Evolutionary conservation across 2,888 invertebrate species (phyloP), one percentile per base, ranked within the genome.

Genomic region (Osmoderma eremita): DNA sequence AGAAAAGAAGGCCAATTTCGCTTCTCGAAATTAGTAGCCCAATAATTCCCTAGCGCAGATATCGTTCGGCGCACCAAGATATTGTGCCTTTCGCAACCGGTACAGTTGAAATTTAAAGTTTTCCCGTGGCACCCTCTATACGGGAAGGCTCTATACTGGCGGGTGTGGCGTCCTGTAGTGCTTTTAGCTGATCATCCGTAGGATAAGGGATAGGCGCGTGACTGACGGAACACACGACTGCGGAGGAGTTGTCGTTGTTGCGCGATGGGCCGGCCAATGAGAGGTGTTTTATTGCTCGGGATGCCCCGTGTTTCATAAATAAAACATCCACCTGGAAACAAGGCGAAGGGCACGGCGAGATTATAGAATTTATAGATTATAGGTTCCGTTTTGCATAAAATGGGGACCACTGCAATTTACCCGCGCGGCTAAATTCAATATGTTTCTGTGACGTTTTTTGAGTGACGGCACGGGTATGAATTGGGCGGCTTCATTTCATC

Each of bases 181-280:
- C 58, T 61, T 61, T 61, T 61, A 61, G 58, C 30, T 61, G 58
- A 61, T 61, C 58, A 61, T 61, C 45, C 45, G 58, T 36, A 61
- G 45, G 58, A 45, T 61, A 48, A 61, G 58, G 45, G 17, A 61
- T 36, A 45, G 58, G 17, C 30, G 45, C 8, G 45, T 30, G 17
- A 24, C 45, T 61, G 45, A 61, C 58, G 58, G 15, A 61, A 61
- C 36, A 48, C 45, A 61, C 58, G 58, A 45, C 58, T 61, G 45
- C 58, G 24, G 58, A 61, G 58, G 36, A 61, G 58, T 61, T 61
- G 45, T 61, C 58, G 45, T n/a, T n/a, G n/a, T n/a, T 30, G 58
- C n/a, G 48, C 42, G 58, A 39, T 20, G 22, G 50, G 30, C 24
- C 50, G 50, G 22, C 58, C 58, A 61, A 61, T 48, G 30, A 61